Base-by-base conservation (phyloP, 2,888 invertebrate species). In the Meiosimyza platycephala region DNA sequence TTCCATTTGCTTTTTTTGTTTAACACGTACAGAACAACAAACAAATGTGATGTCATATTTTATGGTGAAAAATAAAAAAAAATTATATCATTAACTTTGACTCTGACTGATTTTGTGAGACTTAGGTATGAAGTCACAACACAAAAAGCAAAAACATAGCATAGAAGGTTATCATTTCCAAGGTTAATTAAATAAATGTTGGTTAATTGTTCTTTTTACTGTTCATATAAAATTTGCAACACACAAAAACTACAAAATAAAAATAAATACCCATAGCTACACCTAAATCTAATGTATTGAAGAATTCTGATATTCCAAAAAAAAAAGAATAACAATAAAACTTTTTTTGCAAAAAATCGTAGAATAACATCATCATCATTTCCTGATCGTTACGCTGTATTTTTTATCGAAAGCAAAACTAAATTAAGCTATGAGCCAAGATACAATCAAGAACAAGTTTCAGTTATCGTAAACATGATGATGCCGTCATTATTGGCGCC, bases 361-460 rank as follows among this genome's bases (percentile, higher is more conserved):
- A 33, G n/a, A 59, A 28, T 12, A 63, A 1, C 52, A 63, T 18
- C 28, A 63, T 15, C 47, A 51, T 28, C 64, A 51, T 51, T 64
- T 64, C 51, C 64, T 64, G 15, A 28, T 51, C 50, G 51, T 64
- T 40, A 64, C 13, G 64, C 51, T 51, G 64, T 15, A n/a, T 48
- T 64, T 11, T 22, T 22, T 64, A 48, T 13, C 50, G 64, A 64
- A 64, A 51, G 64, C 51, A 51, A 51, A 51, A 51, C 22, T 28
- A 64, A 64, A 12, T 6, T 57, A 57, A 57, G 28, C 57, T 57
- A 57, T 57, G 57, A 57, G 57, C 57, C 28, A 57, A 57, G 57
- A 22, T 28, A 28, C 28, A 22, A 57, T 40, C 40, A 40, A 40
- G 40, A 40, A 40, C 40, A 40, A 40, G 40, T 40, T 40, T 40